A percentile compares a stretch with the other conserved stretches of the same genome.
Evolutionary conservation across 2,797 vertebrate species (phyloP).

Genomic region (Schizopygopsis malacanthus): DNA sequence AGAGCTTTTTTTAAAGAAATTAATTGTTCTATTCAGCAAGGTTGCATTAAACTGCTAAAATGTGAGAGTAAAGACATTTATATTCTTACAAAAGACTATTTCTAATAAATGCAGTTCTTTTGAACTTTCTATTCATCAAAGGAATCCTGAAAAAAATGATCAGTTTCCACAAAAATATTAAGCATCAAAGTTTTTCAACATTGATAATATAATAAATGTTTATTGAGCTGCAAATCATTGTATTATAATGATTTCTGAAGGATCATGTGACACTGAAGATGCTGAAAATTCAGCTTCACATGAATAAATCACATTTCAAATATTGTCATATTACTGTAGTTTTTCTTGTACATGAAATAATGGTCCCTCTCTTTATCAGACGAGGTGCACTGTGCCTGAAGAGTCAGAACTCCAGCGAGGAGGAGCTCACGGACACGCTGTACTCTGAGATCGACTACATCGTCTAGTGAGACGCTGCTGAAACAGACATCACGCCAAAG

Average conservation of each 20-base stretch:
- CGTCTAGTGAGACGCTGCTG: constrained; percentile 62
- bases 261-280: background rate
- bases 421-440: constrained; percentile 73
- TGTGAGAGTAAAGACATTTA: background rate
- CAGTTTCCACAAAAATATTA: background rate
- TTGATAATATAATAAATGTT: background rate
- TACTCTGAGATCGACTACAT: constrained; percentile 83
- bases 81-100: background rate
- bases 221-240: background rate
- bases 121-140: background rate
- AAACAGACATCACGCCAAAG: constrained; percentile 6
- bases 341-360: background rate
- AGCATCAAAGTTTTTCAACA: background rate
- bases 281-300: background rate
- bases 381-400: constrained; percentile 79
- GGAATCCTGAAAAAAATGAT: background rate
- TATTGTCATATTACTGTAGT: background rate
- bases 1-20: background rate
- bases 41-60: background rate
- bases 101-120: background rate
- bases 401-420: constrained; percentile 75
- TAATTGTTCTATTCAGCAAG: background rate
- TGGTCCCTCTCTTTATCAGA: constrained; percentile 63
- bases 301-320: background rate
- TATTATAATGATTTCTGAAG: background rate